Conservation (phyloP, 2,888 invertebrate genomes). For the Morpho helenor region DNA sequence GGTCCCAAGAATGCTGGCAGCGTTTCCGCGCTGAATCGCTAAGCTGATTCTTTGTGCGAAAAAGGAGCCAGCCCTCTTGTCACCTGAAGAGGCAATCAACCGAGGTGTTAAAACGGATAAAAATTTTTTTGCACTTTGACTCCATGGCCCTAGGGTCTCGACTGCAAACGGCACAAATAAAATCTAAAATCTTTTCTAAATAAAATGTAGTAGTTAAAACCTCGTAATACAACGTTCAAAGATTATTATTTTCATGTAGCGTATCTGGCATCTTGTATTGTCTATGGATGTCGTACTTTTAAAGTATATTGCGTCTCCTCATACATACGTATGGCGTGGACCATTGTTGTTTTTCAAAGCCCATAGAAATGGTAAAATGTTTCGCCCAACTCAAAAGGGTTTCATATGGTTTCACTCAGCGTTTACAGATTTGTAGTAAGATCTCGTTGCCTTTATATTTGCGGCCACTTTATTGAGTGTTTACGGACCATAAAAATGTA, state of each 20-base stretch:
- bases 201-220: too few species aligned
- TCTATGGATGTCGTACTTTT: constrained; percentile 53
- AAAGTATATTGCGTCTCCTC: constrained; percentile 71
- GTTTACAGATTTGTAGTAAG: constrained; percentile 56
- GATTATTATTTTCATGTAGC: neutral
- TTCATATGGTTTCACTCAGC: constrained; percentile 45
- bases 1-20: too few species aligned
- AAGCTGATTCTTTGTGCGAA: too few species aligned
- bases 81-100: too few species aligned
- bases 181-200: too few species aligned
- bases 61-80: too few species aligned
- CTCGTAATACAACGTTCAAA: neutral
- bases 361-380: constrained; percentile 44
- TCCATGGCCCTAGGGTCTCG: too few species aligned
- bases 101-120: too few species aligned
- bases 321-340: constrained; percentile 58
- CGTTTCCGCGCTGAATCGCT: too few species aligned
- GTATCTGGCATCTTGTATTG: constrained; percentile 32
- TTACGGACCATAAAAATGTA: constrained; percentile 72
- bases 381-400: constrained; percentile 57
- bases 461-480: constrained; percentile 63
- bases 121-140: too few species aligned
- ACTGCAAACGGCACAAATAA: too few species aligned
- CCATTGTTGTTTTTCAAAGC: constrained; percentile 77
- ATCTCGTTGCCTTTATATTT: constrained; percentile 55